These are phyloP conservation scores for Oceanodroma leucorhoa DNA, from an alignment of 2,797 vertebrate species.

Conservation along the genomic window DNA sequence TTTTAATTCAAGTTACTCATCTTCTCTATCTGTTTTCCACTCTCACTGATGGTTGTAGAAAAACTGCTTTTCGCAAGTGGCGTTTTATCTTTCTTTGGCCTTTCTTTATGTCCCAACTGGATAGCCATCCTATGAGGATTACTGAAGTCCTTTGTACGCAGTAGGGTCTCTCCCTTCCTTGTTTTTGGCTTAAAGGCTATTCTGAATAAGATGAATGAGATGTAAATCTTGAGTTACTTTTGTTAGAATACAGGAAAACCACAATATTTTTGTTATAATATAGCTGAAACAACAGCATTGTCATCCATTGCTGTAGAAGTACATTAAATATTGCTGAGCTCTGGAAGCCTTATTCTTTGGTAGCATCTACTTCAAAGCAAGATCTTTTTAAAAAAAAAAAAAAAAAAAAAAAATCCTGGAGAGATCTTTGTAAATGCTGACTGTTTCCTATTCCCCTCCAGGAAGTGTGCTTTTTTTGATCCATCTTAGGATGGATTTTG, in stretches of 20 bases:
- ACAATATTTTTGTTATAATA: conserved; percentile 68
- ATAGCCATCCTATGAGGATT: neutral
- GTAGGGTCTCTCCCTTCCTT: conserved; percentile 44
- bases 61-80: neutral
- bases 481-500: conserved; percentile 1
- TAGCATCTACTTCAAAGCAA: conserved; percentile 66
- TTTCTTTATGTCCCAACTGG: neutral
- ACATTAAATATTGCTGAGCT: conserved; percentile 57
- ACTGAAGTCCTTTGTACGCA: conserved; percentile 46
- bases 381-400: neutral
- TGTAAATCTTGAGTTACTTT: conserved; percentile 35
- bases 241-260: conserved; percentile 65
- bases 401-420: conserved; percentile 5
- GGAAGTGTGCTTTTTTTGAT: conserved; percentile 41
- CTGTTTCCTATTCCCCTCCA: conserved; percentile 59
- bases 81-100: neutral
- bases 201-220: conserved; percentile 51
- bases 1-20: neutral
- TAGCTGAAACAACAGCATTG: conserved; percentile 62
- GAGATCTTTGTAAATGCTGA: conserved; percentile 41
- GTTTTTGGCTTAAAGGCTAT: conserved; percentile 8
- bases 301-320: conserved; percentile 23
- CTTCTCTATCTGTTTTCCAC: neutral
- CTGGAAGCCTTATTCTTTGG: conserved; percentile 30
- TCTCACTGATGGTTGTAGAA: neutral